These are phyloP conservation scores for Nymphalis urticae DNA, from an alignment of 2,888 invertebrate species.

Conservation along the genomic window DNA sequence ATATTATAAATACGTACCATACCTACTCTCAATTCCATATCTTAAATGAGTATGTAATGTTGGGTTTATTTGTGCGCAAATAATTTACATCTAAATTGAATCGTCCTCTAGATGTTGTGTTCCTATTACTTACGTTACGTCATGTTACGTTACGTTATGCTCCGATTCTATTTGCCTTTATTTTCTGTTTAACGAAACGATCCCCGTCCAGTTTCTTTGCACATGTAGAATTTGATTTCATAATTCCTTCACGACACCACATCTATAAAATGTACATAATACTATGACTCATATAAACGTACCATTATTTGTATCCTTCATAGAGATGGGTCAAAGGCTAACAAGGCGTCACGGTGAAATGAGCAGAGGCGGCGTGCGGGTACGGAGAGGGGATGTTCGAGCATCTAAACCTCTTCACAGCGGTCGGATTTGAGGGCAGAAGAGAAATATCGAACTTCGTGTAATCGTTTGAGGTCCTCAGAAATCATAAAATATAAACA, in stretches of 20 bases:
- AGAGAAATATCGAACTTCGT: neutral
- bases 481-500: neutral
- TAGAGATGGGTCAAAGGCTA: slow-evolving; percentile 20
- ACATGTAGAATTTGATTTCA: neutral
- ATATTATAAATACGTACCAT: neutral
- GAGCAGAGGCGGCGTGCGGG: neutral
- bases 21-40: neutral
- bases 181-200: neutral
- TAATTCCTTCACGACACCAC: no score
- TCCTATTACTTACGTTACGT: slow-evolving; percentile 1
- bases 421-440: slow-evolving; percentile 2
- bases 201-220: neutral
- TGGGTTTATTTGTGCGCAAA: slow-evolving; percentile 13
- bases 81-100: slow-evolving; percentile 26
- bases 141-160: no score
- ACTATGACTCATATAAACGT: slow-evolving; percentile 16
- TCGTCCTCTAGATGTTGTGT: slow-evolving; percentile 8
- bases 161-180: slow-evolving; percentile 9
- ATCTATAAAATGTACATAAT: no score
- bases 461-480: neutral
- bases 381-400: neutral
- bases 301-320: slow-evolving; percentile 17
- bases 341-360: slow-evolving; percentile 20
- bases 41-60: neutral
- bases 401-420: slow-evolving; percentile 2